Evolutionary conservation across 2,113 vertebrate genomes (phyloP), one percentile per base, ranked within the genome.

Genomic region (Lathamus discolor): DNA sequence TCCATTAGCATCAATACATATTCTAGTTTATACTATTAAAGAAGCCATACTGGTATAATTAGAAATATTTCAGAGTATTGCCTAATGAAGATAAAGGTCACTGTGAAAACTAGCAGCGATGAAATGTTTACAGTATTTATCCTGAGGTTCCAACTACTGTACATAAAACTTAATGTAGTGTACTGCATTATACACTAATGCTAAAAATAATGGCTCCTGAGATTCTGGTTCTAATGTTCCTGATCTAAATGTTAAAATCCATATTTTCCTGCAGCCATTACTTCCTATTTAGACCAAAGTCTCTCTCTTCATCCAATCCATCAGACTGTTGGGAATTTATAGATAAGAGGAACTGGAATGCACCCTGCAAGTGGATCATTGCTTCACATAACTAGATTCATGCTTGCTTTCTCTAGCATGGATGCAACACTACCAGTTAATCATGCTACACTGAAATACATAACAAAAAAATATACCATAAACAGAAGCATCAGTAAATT

Each of bases 121-220:
- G 28, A 57, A 57, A 89, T 91, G 92, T 91, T 94, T 96, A 82
- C 49, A 91, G 76, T 59, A 91, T n/a, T 22, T 35, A 75, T 84
- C 67, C 54, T 3, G 5, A 90, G 77, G 49, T 79, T 91, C 85
- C 66, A 84, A 59, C 61, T 78, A 57, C 73, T 84, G 43, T 68
- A 35, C 83, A 89, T 89, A 95, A 96, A 96, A 80, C 88, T 94
- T 94, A 93, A 93, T 92, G 90, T 86, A 83, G 80, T 79, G 69
- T 92, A 87, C 44, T 57, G 49, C 62, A 79, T 82, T 54, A 79
- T 25, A 59, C 37, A 76, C 49, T 86, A 92, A 91, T 59, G 77
- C 41, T 86, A 88, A 92, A 94, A 90, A 93, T 86, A 93, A 94
- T 4, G 20, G 62, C 77, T 93, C 80, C 86, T 86, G 70, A 95